Evolutionary conservation across 2,888 invertebrate species (phyloP).

Genomic region (Silvanus unidentatus): DNA sequence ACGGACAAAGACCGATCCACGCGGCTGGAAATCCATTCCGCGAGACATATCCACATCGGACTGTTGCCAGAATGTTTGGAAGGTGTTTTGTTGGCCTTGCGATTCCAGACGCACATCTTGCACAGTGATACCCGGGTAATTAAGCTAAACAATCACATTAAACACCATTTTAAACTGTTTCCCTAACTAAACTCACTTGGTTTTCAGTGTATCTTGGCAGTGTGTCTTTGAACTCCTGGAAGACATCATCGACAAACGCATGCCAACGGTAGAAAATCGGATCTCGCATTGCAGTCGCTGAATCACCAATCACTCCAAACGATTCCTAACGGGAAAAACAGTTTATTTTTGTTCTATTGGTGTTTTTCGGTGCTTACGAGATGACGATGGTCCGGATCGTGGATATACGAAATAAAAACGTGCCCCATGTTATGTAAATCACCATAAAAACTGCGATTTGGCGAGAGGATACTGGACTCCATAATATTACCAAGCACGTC

Average conservation of each 20-base stretch:
- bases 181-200: conserved; percentile 45
- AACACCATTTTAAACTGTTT: background rate
- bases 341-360: conserved; percentile 1
- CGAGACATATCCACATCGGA: conserved; percentile 70
- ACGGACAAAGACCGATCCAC: conserved; percentile 56
- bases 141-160: conserved; percentile 47
- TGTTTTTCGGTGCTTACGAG: conserved; percentile 48
- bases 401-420: conserved; percentile 66
- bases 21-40: conserved; percentile 76
- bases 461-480: conserved; percentile 65
- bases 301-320: conserved; percentile 79
- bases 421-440: conserved; percentile 81
- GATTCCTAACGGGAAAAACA: conserved; percentile 55
- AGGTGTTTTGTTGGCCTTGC: conserved; percentile 47
- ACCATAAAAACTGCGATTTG: conserved; percentile 66
- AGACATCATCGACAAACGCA: conserved; percentile 70
- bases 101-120: conserved; percentile 53
- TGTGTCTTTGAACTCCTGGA: conserved; percentile 66
- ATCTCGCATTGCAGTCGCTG: conserved; percentile 80
- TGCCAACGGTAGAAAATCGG: conserved; percentile 85
- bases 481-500: conserved; percentile 74
- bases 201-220: conserved; percentile 59
- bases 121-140: conserved; percentile 59
- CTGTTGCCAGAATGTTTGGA: conserved; percentile 74
- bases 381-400: conserved; percentile 75